Base-by-base conservation (phyloP, 2,113 vertebrate species). In the Desmodus rotundus region DNA sequence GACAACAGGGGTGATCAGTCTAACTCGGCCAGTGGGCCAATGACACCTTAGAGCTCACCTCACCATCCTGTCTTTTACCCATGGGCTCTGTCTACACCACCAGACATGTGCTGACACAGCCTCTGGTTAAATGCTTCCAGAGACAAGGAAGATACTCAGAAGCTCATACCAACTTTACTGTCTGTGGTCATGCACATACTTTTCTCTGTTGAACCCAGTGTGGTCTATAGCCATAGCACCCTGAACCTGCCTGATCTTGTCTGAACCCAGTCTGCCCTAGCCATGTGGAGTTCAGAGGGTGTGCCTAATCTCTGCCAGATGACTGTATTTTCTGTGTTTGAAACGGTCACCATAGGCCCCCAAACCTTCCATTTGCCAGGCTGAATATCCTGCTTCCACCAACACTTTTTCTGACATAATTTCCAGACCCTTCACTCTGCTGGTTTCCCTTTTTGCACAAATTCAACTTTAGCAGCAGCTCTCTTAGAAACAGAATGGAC, bases 1-100 rank as follows among this genome's bases (percentile, higher is more conserved):
- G 26, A 45, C 15, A 1, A 4, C 2, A 7, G 20, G 58, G 3
- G 1, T 2, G 10, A 9, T 15, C 12, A 31, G 87, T 6, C 61
- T 14, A 17, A 11, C n/a, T 4, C 0, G 0, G 47, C 12, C 1
- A 38, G 1, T 26, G 45, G 65, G 22, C 15, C 8, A 0, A 56
- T 0, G 0, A 15, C 0, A 0, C 15, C 43, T 26, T 38, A 43
- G 36, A 31, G 19, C 28, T 72, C 41, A 11, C 14, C 65, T 52
- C 19, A 0, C 12, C 52, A 14, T 7, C 3, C 50, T 12, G 0
- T 6, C n/a, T 80, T 28, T 10, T 11, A 13, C 56, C 43, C 58
- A 2, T 0, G 0, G 68, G 38, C 83, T 84, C 54, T 61, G 17
- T 54, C n/a, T 41, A 20, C 1, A 50, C 63, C 7, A 2, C 56